phyloP scores from a whole-genome alignment of 1,140 invertebrate genomes.

The Diuraphis noxia region DNA sequence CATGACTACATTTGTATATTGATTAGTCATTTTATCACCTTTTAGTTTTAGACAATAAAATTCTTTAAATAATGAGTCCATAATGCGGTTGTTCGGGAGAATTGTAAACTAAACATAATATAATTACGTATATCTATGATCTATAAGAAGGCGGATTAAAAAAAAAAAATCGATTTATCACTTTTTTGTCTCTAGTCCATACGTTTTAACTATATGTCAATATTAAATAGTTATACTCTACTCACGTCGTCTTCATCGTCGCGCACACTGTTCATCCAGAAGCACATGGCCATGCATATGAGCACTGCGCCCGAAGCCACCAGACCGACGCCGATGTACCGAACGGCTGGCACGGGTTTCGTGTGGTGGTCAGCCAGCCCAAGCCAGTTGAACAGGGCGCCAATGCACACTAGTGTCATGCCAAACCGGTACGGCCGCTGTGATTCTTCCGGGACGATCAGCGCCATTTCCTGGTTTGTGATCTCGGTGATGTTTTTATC shows the following conservation, averaged over 20 bases:
- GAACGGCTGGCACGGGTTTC: conserved; percentile 65
- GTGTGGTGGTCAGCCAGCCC: conserved; percentile 73
- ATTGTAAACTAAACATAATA: not conserved
- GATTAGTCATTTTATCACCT: too few relatives aligned
- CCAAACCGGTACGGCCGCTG: conserved; percentile 73
- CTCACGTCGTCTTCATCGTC: conserved; percentile 49
- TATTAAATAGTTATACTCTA: not conserved
- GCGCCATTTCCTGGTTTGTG: conserved; percentile 45
- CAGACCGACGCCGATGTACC: conserved; percentile 75
- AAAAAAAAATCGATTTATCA: not conserved
- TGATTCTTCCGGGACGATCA: conserved; percentile 56
- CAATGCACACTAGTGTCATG: conserved; percentile 73
- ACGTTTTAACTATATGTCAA: not conserved
- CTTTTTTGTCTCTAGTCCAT: not conserved
- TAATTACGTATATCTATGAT: too few relatives aligned
- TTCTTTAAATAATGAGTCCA: not conserved
- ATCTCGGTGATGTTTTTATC: not conserved
- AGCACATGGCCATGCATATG: conserved; percentile 76
- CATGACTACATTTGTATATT: too few relatives aligned
- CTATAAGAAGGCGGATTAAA: not conserved
- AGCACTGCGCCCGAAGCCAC: conserved; percentile 74
- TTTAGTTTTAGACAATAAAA: not conserved
- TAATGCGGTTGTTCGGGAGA: not conserved
- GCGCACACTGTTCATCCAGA: conserved; percentile 65
- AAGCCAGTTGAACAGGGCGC: conserved; percentile 78